Evolutionary conservation across 2,888 invertebrate genomes (phyloP), one percentile per base, ranked within the genome.

Genomic region (Gymnoscelis rufifasciata): DNA sequence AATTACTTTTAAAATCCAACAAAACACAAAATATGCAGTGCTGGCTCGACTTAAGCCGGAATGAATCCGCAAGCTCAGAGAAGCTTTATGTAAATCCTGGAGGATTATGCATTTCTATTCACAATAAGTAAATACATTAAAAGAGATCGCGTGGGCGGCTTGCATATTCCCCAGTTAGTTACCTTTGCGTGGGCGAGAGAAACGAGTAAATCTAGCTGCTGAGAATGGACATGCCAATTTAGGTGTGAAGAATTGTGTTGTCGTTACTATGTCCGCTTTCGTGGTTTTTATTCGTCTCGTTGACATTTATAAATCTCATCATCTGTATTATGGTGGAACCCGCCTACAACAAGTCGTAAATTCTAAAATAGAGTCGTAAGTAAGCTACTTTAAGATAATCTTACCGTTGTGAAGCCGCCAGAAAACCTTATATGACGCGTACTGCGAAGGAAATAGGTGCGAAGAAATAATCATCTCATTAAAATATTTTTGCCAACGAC

Each of bases 71-170:
- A 13, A 39, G 38, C 45, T 50, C 27, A 30, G 38, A 31, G 28
- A 30, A 38, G 44, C 37, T 38, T 38, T 33, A 35, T 35, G 41
- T 45, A 45, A 45, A 45, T 36, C 41, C 43, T 13, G 7, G 30
- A 42, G 42, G 41, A 50, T 45, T 45, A 45, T 50, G 36, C 45
- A 49, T 43, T 37, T 36, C 38, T 37, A 40, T 31, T 27, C 27
- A 43, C 46, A 40, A 40, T 30, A 62, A 57, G 45, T 60, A 49
- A 52, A 41, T 51, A 53, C 48, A 59, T 65, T 66, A 51, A 51
- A 54, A 46, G 45, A 56, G 48, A 50, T 48, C 58, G 58, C 56
- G 61, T 56, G 60, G 67, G 67, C 59, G 58, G 57, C 59, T 59
- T 60, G 51, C 37, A 49, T 52, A 52, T 52, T 52, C 48, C 51